These are phyloP conservation scores for Conops quadrifasciatus DNA, from an alignment of 2,888 invertebrate species.

Conservation along the genomic window DNA sequence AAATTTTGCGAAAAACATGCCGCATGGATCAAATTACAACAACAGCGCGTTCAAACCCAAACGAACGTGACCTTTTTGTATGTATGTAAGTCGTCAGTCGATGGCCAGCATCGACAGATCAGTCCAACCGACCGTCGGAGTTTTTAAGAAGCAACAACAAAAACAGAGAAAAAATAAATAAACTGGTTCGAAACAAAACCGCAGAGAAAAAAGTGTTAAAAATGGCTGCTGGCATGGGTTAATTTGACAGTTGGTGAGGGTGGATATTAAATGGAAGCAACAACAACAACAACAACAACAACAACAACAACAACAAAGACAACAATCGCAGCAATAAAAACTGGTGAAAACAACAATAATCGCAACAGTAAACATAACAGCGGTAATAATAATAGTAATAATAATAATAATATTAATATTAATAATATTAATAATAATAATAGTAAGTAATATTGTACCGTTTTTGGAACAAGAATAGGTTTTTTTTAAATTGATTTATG, in stretches of 20 bases:
- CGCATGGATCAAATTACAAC: slow-evolving; percentile 17
- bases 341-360: not conserved
- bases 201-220: slow-evolving; percentile 1
- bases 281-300: not conserved
- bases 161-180: not conserved
- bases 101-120: not conserved
- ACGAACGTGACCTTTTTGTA: slow-evolving; percentile 30
- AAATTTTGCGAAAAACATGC: slow-evolving; percentile 18
- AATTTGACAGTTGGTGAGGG: slow-evolving; percentile 6
- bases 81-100: not conserved
- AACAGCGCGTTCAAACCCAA: slow-evolving; percentile 12
- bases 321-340: not conserved
- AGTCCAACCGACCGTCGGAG: not conserved
- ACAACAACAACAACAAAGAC: not conserved
- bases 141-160: slow-evolving; percentile 22
- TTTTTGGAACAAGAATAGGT: too few species aligned
- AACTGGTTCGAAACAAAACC: not conserved
- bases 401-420: too few species aligned
- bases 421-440: too few species aligned
- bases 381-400: too few species aligned
- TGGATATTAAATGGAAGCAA: not conserved
- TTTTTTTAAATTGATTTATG: too few species aligned
- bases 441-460: too few species aligned
- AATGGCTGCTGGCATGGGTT: not conserved
- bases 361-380: too few species aligned